These are phyloP conservation scores for Musca domestica DNA, from an alignment of 1,140 invertebrate genomes.

Conservation along the genomic window DNA sequence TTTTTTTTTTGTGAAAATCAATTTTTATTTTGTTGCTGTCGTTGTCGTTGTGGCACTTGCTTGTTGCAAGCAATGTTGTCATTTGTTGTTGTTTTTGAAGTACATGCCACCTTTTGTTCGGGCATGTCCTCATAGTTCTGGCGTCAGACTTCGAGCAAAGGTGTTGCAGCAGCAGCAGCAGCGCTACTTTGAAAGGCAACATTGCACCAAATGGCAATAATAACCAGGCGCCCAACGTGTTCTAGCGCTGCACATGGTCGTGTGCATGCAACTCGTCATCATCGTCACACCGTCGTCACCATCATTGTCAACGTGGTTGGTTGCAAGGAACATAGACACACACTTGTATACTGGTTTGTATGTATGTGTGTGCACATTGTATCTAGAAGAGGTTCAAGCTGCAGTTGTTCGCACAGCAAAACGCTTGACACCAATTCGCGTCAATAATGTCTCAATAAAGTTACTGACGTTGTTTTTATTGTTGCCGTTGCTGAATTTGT, in stretches of 20 bases:
- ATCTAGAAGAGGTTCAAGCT: not conserved
- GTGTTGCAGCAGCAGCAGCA: not conserved
- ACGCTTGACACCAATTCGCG: conserved; percentile 21
- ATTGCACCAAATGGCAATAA: not conserved
- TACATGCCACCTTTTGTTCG: not conserved
- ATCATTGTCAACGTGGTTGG: too few species aligned
- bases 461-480: not conserved
- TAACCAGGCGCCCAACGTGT: not conserved
- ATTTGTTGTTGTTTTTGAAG: conserved; percentile 11
- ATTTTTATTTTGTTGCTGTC: not conserved
- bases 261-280: not conserved
- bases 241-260: not conserved
- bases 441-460: conserved; percentile 22
- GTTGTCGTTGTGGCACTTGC: not conserved
- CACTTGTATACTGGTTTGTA: not conserved
- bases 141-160: not conserved
- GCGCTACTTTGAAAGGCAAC: not conserved
- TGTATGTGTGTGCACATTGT: not conserved
- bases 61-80: not conserved
- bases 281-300: too few species aligned
- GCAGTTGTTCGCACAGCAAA: not conserved
- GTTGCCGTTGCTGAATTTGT: too few species aligned
- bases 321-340: not conserved
- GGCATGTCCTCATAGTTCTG: not conserved
- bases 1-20: not conserved